These are phyloP conservation scores for Pachyramphus minor DNA, from an alignment of 2,113 vertebrate genomes.

Conservation along the genomic window DNA sequence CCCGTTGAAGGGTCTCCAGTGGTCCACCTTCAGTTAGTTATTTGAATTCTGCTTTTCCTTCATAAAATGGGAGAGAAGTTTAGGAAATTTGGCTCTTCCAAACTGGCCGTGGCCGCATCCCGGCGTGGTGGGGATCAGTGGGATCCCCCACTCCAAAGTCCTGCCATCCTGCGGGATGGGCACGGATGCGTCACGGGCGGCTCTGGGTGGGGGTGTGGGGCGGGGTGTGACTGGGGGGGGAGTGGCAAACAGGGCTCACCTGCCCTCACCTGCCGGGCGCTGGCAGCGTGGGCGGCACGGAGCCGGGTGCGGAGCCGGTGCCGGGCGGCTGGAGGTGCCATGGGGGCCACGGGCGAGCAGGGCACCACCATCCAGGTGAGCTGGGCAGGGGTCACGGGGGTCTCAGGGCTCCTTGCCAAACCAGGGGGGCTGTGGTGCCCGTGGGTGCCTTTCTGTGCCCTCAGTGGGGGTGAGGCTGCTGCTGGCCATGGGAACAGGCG, in stretches of 20 bases:
- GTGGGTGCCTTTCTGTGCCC: not conserved
- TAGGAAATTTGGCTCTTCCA: not conserved
- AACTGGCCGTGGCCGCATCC: fast-evolving
- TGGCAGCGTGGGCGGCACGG: not conserved
- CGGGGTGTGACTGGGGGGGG: not conserved
- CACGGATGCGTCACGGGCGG: not conserved
- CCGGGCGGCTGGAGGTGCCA: not conserved
- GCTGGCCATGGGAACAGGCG: not conserved
- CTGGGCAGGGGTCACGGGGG: fast-evolving
- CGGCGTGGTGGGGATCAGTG: fast-evolving
- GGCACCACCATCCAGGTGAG: constrained; percentile 24
- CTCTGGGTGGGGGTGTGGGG: not conserved
- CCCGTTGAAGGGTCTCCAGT: fast-evolving
- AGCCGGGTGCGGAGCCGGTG: not conserved
- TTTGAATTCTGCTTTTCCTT: not conserved
- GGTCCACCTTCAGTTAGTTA: fast-evolving
- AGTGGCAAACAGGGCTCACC: not conserved
- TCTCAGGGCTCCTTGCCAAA: not conserved
- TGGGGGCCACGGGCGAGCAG: not conserved
- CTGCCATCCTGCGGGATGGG: not conserved
- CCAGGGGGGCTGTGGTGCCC: not conserved
- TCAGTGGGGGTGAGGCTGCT: not conserved
- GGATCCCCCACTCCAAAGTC: not conserved
- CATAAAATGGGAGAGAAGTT: not conserved
- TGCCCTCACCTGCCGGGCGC: not conserved